A percentile compares a stretch with the other conserved stretches of the same genome.
phyloP scores from a whole-genome alignment of 2,113 vertebrate genomes.

The Balaenoptera acutorostrata region DNA sequence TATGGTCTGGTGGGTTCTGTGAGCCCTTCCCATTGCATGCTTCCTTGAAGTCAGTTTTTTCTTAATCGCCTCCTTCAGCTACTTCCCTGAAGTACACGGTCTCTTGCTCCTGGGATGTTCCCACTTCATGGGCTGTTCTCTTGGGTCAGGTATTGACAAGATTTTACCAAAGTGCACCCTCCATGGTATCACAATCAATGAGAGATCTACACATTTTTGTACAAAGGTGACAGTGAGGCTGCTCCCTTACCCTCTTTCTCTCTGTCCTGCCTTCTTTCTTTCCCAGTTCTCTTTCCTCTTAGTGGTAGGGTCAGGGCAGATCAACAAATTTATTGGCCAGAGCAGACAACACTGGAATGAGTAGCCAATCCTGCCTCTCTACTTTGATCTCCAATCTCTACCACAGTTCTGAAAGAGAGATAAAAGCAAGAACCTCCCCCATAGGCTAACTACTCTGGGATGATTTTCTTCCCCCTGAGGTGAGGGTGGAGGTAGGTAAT shows the following conservation, averaged over 20 bases:
- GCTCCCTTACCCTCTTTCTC: not conserved
- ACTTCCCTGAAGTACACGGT: not conserved
- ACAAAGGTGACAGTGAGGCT: not conserved
- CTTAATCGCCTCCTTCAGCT: not conserved
- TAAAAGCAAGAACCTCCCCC: not conserved
- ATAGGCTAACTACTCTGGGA: not conserved
- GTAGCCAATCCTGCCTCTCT: not conserved
- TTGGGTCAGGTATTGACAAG: not conserved
- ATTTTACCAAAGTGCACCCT: not conserved
- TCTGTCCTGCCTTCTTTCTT: not conserved
- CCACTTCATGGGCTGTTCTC: not conserved
- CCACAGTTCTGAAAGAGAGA: not conserved
- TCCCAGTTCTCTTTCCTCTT: not conserved
- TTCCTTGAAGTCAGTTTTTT: not conserved
- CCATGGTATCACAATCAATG: not conserved
- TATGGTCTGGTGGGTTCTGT: not conserved
- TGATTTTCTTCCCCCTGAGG: not conserved
- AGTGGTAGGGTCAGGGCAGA: not conserved
- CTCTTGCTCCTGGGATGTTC: not conserved
- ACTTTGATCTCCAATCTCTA: not conserved
- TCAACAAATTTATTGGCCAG: not conserved
- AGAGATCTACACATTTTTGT: not conserved
- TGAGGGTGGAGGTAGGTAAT: not conserved
- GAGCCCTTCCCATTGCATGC: not conserved
- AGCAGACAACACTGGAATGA: not conserved